Evolutionary conservation across 2,797 vertebrate genomes (phyloP).

Genomic region (Hirundo rustica): DNA sequence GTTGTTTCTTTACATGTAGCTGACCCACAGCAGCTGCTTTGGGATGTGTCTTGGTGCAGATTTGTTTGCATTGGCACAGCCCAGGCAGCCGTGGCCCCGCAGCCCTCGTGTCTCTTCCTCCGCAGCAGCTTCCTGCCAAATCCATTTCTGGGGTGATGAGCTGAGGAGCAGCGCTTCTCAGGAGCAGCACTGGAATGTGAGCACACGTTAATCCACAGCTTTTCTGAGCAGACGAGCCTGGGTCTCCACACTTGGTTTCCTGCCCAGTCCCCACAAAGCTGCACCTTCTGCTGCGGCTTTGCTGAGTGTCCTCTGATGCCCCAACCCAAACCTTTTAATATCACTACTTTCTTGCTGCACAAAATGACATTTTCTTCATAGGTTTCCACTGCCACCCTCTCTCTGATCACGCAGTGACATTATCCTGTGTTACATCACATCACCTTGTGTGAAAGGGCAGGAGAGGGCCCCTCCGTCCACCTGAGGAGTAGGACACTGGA

Average conservation of each 20-base stretch:
- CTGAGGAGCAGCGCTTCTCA: not conserved
- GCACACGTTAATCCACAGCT: not conserved
- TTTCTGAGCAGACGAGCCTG: not conserved
- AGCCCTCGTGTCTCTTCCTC: not conserved
- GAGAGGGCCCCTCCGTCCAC: not conserved
- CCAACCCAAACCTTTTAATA: not conserved
- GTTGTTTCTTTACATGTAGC: not conserved
- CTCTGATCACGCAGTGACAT: not conserved
- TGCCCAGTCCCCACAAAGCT: not conserved
- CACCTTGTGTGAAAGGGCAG: not conserved
- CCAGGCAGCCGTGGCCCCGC: not conserved
- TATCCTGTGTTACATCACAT: not conserved
- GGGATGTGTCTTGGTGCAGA: not conserved
- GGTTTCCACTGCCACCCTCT: not conserved
- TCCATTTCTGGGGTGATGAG: not conserved
- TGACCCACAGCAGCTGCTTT: not conserved
- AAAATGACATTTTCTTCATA: not conserved
- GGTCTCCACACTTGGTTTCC: not conserved
- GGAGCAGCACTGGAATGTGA: not conserved
- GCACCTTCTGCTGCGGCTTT: not conserved
- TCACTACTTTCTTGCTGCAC: not conserved
- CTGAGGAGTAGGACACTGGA: not conserved
- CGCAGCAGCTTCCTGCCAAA: not conserved
- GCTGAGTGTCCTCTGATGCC: not conserved
- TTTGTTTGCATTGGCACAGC: not conserved